Base-by-base conservation (phyloP, 2,888 invertebrate genomes). In the Gymnosoma rotundatum region DNA sequence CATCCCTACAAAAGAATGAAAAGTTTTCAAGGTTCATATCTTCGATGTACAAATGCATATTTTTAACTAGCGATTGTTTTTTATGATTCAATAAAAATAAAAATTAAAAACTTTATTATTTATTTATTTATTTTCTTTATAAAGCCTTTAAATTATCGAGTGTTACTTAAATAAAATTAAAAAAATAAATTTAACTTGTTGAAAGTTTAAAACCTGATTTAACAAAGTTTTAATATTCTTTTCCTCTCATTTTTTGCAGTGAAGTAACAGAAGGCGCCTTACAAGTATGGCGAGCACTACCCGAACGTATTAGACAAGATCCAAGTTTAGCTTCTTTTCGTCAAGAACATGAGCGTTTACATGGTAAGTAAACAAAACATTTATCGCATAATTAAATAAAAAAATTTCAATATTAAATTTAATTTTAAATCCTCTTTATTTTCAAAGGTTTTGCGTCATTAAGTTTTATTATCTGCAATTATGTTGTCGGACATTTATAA, bases 231-330 rank as follows among this genome's bases (percentile, higher is more conserved):
- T 56, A 8, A 7, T 16, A 0, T 56, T 16, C 1, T 16, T 54
- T 54, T 58, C 64, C 83, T 21, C n/a, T 56, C 67, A 14, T 38
- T 78, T 70, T 38, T 78, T 88, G 64, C 88, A 91, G 91, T 90
- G 94, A 94, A 89, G 93, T 94, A 86, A 94, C 94, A 20, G 94
- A 94, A 70, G 94, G 94, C 84, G 94, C 94, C 83, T 89, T 95
- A 87, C 94, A 94, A 87, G 93, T 95, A 72, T 95, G 95, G 95
- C 92, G 94, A 86, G 94, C 94, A 73, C 91, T 95, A 36, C 95
- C 95, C 0, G 95, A 95, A 87, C 93, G 94, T 85, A 95, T 95
- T 90, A 94, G 95, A 87, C 93, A 93, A 87, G 95, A 95, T 90
- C 95, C 95, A 0, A 93, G 94, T 42, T 90, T 95, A 88, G 95